Base-by-base conservation (phyloP, 2,888 invertebrate species). In the Litoditis marina region DNA sequence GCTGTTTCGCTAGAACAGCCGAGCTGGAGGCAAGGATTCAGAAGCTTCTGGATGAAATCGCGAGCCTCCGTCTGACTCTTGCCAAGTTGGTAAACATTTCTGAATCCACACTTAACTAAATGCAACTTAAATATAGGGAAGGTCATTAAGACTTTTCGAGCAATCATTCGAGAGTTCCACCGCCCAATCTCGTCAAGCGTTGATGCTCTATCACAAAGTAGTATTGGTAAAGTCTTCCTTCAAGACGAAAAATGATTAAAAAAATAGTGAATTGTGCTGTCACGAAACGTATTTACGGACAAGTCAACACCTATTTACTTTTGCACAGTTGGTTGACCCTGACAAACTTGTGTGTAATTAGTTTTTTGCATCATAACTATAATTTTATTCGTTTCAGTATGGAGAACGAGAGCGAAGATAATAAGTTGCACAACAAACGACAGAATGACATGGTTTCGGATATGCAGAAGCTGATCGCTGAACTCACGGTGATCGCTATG, bases 401-500 rank as follows among this genome's bases (percentile, higher is more conserved):
- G 50, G 70, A 71, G 54, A 71, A 54, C 3, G 60, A 55, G 16
- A 25, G 64, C 39, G 71, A 73, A 47, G 71, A 73, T 51, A 68
- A 69, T 39, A 69, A 69, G 50, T 51, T 31, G n/a, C 39, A 65
- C 39, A 46, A 53, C 44, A 62, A 61, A 28, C 52, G 75, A 30
- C 75, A 79, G 56, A 68, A 69, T 50, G 74, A 73, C 44, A 67
- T 69, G 13, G 72, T 78, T 44, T 65, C 63, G n/a, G 78, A 77
- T 31, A 63, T 78, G 42, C 78, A 80, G 60, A 69, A 73, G 44
- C 59, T 75, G 36, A 69, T 80, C 8, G 57, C 68, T 1, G 79
- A 80, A 30, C 60, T 77, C 49, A 76, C 77, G 63, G 79, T 78
- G 31, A 70, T 71, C 52, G n/a, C n/a, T n/a, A n/a, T n/a, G n/a